Percentiles rank a stretch among this genome's conserved stretches.
These are phyloP conservation scores for Catostylus mosaicus DNA, from an alignment of 30 jellyfish, hydroid and myxozoan species.

Conservation along the genomic window DNA sequence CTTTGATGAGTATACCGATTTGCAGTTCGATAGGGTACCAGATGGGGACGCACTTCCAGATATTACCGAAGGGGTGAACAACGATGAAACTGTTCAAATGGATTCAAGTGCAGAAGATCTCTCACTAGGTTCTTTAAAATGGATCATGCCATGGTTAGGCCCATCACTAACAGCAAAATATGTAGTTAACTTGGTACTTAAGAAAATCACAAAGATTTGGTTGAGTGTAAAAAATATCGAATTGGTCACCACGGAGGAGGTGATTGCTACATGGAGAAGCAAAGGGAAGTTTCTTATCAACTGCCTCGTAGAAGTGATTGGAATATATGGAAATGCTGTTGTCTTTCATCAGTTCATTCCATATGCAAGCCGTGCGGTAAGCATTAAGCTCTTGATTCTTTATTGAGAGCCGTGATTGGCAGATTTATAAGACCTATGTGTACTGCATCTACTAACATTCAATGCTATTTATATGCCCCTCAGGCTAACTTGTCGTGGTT, in stretches of 20 bases:
- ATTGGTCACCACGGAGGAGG: conserved; percentile 8
- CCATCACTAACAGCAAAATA: conserved; percentile 79
- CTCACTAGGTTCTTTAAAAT: conserved; percentile 49
- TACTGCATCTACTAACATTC: no score
- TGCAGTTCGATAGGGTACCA: conserved; percentile 34
- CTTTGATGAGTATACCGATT: conserved; percentile 10
- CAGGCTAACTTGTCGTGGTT: no score
- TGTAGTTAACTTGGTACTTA: conserved; percentile 57
- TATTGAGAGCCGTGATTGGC: no score
- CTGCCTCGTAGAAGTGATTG: conserved; percentile 80
- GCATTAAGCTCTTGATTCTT: no score
- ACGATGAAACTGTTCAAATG: neutral
- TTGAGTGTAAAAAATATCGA: conserved; percentile 35
- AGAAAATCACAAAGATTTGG: conserved; percentile 80
- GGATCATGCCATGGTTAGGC: conserved; percentile 97
- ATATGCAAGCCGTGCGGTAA: conserved; percentile 65
- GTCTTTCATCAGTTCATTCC: conserved; percentile 73
- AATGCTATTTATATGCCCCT: no score
- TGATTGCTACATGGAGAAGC: conserved; percentile 8
- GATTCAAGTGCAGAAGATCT: conserved; percentile 42
- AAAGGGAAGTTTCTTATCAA: conserved; percentile 54
- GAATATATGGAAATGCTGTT: conserved; percentile 77
- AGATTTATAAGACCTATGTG: no score
- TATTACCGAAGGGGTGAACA: conserved; percentile 6
- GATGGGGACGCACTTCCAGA: conserved; percentile 39